A percentile compares a stretch with the other conserved stretches of the same genome.
Conservation (phyloP, 2,113 vertebrate species). For the Oxyura jamaicensis region DNA sequence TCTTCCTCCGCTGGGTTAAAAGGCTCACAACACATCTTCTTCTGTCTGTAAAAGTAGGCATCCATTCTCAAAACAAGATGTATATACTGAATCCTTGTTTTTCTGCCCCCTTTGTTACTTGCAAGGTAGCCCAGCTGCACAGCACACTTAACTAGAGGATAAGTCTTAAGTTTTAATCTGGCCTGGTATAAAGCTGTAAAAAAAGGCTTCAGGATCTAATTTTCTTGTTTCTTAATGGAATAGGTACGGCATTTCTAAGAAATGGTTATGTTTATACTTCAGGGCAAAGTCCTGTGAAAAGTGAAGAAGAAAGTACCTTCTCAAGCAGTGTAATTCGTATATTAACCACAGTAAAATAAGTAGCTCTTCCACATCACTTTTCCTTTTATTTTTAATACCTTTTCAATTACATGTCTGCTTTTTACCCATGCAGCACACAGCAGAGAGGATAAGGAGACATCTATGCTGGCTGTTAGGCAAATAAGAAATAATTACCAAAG, state of each 20-base stretch:
- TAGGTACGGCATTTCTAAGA: constrained; percentile 3
- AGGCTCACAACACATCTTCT: not conserved
- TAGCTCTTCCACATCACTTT: not conserved
- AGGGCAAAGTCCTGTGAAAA: not conserved
- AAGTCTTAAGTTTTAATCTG: not conserved
- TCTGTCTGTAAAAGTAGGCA: not conserved
- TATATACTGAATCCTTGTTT: not conserved
- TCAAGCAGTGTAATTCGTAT: not conserved
- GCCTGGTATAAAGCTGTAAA: not conserved
- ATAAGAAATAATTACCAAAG: constrained; percentile 15
- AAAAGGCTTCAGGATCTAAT: not conserved
- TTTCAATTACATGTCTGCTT: constrained; percentile 8
- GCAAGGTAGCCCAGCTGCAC: not conserved
- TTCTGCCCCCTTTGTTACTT: not conserved
- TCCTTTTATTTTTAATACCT: constrained; percentile 31
- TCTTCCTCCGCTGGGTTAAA: not conserved
- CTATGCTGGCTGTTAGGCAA: not conserved
- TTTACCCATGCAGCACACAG: not conserved
- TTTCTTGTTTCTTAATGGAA: not conserved
- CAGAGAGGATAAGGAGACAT: not conserved
- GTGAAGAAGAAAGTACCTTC: not conserved
- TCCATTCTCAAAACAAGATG: not conserved
- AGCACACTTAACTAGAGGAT: not conserved
- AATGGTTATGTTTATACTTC: constrained; percentile 5
- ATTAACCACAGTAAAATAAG: constrained; percentile 18